Base-by-base conservation (phyloP, 2,797 vertebrate genomes). In the Taenioides sp. region DNA sequence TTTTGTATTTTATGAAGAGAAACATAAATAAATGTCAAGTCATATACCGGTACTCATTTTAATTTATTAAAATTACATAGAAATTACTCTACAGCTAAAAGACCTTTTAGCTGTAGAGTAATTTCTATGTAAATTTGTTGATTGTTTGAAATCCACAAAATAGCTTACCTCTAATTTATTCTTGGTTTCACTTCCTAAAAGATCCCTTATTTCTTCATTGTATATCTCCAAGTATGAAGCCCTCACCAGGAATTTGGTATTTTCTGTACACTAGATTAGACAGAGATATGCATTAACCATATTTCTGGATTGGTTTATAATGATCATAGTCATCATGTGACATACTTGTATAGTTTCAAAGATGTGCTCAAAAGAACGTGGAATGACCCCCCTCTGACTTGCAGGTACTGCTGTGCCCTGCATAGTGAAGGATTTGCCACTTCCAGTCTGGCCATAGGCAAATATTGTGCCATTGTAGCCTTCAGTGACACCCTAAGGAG, bases 361-460 rank as follows among this genome's bases (percentile, higher is more conserved):
- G 73, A 96, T 81, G 75, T 96, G 96, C 65, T 98, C 97, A 69
- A 97, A 97, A 0, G 94, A 95, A 67, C 96, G 88, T 12, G 95
- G 96, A 54, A 97, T 95, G 79, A 97, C 91, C 31, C 96, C 97
- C 80, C 86, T 94, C 84, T 96, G 95, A 2, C 86, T 66, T 4
- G 93, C 74, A 0, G 95, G 95, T 31, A 95, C 90, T 0, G 76
- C 14, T 37, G 94, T 85, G 7, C 97, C 97, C 88, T 97, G 96
- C 96, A 96, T 97, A 80, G 96, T 96, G 86, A 96, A 97, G 0
- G 96, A 98, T 70, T 98, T 98, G 11, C 96, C 95, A 0, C 97
- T 98, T 86, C 96, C 96, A 0, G 95, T 96, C 90, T 98, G 97
- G 70, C 96, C 94, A 0, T 96, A 96, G 58, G 96, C 96, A 88